Evolutionary conservation across 2,113 vertebrate species (phyloP).

Genomic region (Hymenochirus boettgeri): DNA sequence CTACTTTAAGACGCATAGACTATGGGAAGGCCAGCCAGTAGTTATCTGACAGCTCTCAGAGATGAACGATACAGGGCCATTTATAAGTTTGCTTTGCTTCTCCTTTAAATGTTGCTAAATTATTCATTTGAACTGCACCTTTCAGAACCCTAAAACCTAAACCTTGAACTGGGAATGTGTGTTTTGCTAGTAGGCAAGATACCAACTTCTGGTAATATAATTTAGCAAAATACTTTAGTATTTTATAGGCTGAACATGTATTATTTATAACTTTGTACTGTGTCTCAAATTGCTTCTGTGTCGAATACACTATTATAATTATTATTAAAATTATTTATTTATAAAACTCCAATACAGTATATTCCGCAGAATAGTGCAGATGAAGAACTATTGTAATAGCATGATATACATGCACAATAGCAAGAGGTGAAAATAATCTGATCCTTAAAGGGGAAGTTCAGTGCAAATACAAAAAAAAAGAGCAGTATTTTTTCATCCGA

Average conservation of each 20-base stretch:
- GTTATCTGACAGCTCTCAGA: too few relatives aligned
- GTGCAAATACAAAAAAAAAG: too few relatives aligned
- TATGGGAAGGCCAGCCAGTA: too few relatives aligned
- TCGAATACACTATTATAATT: conserved; percentile 36
- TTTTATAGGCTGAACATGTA: conserved; percentile 36
- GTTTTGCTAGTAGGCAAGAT: conserved; percentile 2
- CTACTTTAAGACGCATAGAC: too few relatives aligned
- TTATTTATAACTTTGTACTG: conserved; percentile 30
- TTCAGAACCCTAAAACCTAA: too few relatives aligned
- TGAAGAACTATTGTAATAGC: conserved; percentile 12
- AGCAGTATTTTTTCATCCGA: too few relatives aligned
- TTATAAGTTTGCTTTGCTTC: conserved; percentile 1
- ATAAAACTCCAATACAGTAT: conserved; percentile 30
- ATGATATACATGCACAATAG: neutral
- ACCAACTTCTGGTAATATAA: conserved; percentile 19
- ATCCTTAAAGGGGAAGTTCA: too few relatives aligned
- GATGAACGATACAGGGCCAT: conserved; percentile 8
- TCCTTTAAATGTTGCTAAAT: too few relatives aligned
- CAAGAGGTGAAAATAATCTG: too few relatives aligned
- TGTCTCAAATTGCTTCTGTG: conserved; percentile 30
- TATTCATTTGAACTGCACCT: neutral
- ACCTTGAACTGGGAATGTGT: too few relatives aligned
- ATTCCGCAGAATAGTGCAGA: conserved; percentile 18
- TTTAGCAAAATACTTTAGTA: conserved; percentile 9
- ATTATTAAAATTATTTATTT: conserved; percentile 33